Evolutionary conservation across 2,113 vertebrate species (phyloP).

Genomic region (Cebus imitator): DNA sequence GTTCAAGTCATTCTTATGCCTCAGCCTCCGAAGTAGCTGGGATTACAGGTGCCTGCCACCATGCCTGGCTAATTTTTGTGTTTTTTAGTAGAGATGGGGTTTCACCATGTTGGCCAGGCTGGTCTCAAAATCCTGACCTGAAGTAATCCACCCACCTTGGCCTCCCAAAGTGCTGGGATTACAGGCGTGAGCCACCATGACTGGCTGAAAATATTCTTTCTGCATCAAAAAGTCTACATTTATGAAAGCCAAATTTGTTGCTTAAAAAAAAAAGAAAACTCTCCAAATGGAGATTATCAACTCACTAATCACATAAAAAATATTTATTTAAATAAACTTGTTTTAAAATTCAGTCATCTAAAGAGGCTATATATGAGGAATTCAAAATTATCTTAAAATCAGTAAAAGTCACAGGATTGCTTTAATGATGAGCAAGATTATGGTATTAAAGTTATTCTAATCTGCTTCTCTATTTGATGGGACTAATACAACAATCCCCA

Average conservation of each 20-base stretch:
- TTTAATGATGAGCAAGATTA: background rate
- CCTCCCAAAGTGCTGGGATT: too few relatives aligned
- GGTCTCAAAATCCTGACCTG: too few relatives aligned
- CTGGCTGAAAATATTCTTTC: background rate
- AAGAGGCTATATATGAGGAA: background rate
- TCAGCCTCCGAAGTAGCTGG: too few relatives aligned
- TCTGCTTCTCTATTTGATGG: background rate
- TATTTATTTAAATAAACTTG: background rate
- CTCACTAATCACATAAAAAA: background rate
- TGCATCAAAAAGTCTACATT: background rate
- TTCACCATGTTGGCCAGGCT: too few relatives aligned
- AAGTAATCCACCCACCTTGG: too few relatives aligned
- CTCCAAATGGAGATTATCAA: background rate
- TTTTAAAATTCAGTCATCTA: background rate
- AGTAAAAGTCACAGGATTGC: background rate
- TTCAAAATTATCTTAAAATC: background rate
- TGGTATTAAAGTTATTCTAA: background rate
- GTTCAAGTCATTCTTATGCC: too few relatives aligned
- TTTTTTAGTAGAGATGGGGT: too few relatives aligned
- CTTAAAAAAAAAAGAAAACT: too few relatives aligned
- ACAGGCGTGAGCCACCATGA: too few relatives aligned
- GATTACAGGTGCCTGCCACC: too few relatives aligned
- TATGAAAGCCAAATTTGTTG: too few relatives aligned
- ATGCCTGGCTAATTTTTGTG: too few relatives aligned
- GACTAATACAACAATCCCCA: background rate